Conservation (phyloP, 2,797 vertebrate species). For the Brachyalestes nurse region DNA sequence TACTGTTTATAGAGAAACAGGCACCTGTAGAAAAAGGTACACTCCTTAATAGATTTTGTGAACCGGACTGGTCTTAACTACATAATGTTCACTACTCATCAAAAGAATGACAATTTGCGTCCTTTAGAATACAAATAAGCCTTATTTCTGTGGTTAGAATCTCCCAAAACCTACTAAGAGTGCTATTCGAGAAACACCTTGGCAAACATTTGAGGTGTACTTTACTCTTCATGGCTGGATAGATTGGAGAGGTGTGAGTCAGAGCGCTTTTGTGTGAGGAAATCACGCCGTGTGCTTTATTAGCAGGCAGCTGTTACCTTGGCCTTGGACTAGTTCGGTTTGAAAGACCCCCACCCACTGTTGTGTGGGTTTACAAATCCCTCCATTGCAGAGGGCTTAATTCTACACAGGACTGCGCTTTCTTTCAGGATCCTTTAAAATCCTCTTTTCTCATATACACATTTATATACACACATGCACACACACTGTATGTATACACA, state of each 20-base stretch:
- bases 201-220: background rate
- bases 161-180: background rate
- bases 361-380: constrained; percentile 80
- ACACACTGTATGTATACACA: background rate
- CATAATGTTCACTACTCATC: background rate
- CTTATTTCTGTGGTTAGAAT: background rate
- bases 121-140: background rate
- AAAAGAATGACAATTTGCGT: background rate
- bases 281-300: constrained; percentile 17
- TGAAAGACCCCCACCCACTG: constrained; percentile 74
- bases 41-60: too few relatives aligned
- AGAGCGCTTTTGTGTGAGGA: constrained; percentile 14
- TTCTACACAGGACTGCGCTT: constrained; percentile 71
- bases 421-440: constrained; percentile 69
- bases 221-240: background rate
- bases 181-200: background rate
- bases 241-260: background rate
- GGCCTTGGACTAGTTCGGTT: constrained; percentile 56
- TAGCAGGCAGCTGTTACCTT: constrained; percentile 35
- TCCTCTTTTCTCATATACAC: constrained; percentile 67
- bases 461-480: background rate
- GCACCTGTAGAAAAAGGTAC: background rate
- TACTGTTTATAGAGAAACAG: background rate
- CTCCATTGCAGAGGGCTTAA: constrained; percentile 78
- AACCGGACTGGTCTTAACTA: too few relatives aligned